A percentile compares a stretch with the other conserved stretches of the same genome.
Conservation (phyloP, 2,888 invertebrate species). For the Embidobia sp. region DNA sequence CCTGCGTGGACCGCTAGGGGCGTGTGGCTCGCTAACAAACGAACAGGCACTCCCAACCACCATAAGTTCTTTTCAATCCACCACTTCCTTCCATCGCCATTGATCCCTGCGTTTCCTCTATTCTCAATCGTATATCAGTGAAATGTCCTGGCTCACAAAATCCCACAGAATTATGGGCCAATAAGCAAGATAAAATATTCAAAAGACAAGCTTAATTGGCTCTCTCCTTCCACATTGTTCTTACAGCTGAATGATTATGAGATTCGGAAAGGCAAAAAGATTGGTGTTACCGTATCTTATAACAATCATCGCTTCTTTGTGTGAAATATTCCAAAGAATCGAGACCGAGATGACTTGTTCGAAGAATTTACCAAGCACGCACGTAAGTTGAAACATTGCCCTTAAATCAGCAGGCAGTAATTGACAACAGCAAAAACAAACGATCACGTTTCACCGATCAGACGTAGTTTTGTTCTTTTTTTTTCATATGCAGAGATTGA, state of each 20-base stretch:
- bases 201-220: conserved; percentile 82
- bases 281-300: conserved; percentile 99
- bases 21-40: conserved; percentile 82
- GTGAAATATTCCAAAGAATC: conserved; percentile 99
- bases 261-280: conserved; percentile 99
- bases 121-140: conserved; percentile 57
- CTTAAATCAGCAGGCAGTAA: conserved; percentile 79
- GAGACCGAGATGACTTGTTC: conserved; percentile 99
- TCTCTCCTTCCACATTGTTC: conserved; percentile 92
- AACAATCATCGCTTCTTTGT: conserved; percentile 99
- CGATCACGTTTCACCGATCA: conserved; percentile 42
- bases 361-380: conserved; percentile 99
- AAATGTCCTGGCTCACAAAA: conserved; percentile 70
- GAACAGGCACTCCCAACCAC: conserved; percentile 81
- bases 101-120: conserved; percentile 21
- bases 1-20: conserved; percentile 81
- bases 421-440: conserved; percentile 67
- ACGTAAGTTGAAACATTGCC: conserved; percentile 92
- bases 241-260: conserved; percentile 99
- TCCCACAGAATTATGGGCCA: conserved; percentile 78
- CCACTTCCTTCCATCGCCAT: conserved; percentile 40
- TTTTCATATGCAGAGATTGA: no score
- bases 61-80: conserved; percentile 60
- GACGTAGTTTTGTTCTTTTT: conserved; percentile 11
- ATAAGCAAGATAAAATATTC: conserved; percentile 78